These are phyloP conservation scores for Telmatherina bonti DNA, from an alignment of 2,797 vertebrate species.

Conservation along the genomic window DNA sequence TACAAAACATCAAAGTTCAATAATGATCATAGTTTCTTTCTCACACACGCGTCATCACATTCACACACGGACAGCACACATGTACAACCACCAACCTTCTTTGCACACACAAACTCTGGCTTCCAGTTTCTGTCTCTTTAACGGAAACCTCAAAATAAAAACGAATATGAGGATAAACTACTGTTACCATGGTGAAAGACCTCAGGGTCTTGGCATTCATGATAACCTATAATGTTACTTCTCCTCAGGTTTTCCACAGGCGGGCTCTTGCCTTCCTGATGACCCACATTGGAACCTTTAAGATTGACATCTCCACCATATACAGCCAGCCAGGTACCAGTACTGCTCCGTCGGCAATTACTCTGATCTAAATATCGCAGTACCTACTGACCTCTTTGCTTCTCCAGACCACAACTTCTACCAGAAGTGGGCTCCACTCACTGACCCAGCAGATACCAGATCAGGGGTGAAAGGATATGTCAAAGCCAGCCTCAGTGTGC, in stretches of 20 bases:
- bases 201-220: neutral
- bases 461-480: conserved; percentile 93
- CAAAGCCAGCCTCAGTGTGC: conserved; percentile 88
- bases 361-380: neutral
- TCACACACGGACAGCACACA: no score
- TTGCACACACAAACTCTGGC: no score
- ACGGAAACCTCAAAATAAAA: no score
- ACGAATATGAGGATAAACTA: neutral
- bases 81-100: no score
- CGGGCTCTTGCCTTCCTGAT: conserved; percentile 89
- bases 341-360: neutral
- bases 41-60: no score
- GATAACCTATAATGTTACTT: conserved; percentile 27
- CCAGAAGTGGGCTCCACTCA: conserved; percentile 95
- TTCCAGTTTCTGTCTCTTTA: no score
- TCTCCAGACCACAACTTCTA: conserved; percentile 91
- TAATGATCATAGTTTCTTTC: no score
- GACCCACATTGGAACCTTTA: conserved; percentile 91
- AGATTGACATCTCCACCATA: conserved; percentile 90
- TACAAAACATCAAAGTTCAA: no score
- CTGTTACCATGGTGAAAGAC: conserved; percentile 2
- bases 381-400: neutral
- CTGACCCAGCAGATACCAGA: conserved; percentile 90
- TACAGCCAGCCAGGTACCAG: conserved; percentile 90
- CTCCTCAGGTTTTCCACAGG: conserved; percentile 90